phyloP scores from a whole-genome alignment of 2,797 vertebrate genomes.

The Halcyon leucocephala region DNA sequence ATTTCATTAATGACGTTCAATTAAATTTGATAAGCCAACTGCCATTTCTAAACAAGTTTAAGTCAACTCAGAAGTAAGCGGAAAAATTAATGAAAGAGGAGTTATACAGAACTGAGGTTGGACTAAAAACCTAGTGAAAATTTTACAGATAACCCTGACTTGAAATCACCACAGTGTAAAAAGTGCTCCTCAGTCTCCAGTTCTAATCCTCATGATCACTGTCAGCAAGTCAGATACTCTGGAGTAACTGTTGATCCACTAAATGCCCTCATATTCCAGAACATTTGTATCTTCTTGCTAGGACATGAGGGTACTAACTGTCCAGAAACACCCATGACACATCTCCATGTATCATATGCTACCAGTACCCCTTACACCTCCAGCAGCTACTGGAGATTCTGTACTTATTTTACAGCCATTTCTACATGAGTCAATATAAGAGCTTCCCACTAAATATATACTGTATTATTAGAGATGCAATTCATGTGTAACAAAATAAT shows the following conservation, averaged over 20 bases:
- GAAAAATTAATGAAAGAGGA: not conserved
- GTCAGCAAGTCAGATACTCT: not conserved
- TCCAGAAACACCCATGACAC: fast-evolving
- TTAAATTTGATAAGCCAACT: not conserved
- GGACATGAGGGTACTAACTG: not conserved
- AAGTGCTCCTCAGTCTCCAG: not conserved
- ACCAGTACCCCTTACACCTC: not conserved
- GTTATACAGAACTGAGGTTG: not conserved
- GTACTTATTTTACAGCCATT: not conserved
- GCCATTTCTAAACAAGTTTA: not conserved
- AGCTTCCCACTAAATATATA: not conserved
- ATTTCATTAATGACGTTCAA: constrained; percentile 6
- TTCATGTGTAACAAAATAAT: not conserved
- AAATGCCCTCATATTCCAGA: not conserved
- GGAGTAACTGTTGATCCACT: not conserved
- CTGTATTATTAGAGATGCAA: not conserved
- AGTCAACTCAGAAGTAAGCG: not conserved
- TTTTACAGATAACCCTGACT: not conserved
- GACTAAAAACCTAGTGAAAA: not conserved
- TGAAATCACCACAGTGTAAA: not conserved
- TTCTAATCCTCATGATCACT: not conserved
- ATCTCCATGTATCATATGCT: not conserved
- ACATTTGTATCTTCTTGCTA: not conserved
- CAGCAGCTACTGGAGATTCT: not conserved
- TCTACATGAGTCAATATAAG: not conserved